Percentiles rank a stretch among this genome's conserved stretches.
These are phyloP conservation scores for Elegia similella DNA, from an alignment of 2,888 invertebrate genomes.

Conservation along the genomic window DNA sequence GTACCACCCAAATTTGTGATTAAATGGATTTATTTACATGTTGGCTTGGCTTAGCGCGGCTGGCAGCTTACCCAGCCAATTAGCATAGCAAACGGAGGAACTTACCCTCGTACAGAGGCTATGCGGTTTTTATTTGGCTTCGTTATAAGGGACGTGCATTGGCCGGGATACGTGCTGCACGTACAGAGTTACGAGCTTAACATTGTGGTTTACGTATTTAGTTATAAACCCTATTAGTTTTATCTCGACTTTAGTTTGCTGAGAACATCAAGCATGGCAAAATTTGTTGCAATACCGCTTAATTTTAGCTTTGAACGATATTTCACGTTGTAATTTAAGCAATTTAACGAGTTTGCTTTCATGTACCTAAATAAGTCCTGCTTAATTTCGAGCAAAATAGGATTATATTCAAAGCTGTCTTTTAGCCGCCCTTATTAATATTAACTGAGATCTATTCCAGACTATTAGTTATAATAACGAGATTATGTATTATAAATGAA, in stretches of 20 bases:
- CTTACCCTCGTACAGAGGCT: conserved; percentile 41
- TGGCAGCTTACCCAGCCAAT: conserved; percentile 59
- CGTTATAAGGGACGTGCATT: conserved; percentile 50
- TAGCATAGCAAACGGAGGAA: conserved; percentile 63
- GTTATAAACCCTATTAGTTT: conserved; percentile 21
- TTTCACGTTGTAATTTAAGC: neutral
- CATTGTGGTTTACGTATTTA: conserved; percentile 27
- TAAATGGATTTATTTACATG: conserved; percentile 13
- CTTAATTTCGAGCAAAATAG: neutral
- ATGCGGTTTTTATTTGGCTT: conserved; percentile 49
- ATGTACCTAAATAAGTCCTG: neutral
- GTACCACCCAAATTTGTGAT: conserved; percentile 8
- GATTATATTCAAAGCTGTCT: neutral
- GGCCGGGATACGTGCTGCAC: conserved; percentile 38
- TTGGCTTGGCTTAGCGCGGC: conserved; percentile 25
- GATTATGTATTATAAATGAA: neutral
- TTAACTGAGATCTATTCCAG: neutral
- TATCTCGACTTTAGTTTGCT: conserved; percentile 21
- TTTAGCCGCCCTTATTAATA: neutral
- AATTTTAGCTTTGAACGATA: conserved; percentile 5
- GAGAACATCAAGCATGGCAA: conserved; percentile 6
- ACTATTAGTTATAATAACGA: neutral
- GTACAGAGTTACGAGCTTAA: conserved; percentile 29
- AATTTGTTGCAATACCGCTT: neutral
- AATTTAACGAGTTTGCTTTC: conserved; percentile 1